These are phyloP conservation scores for Bombus soroeensis DNA, from an alignment of 1,140 invertebrate genomes.

Conservation along the genomic window DNA sequence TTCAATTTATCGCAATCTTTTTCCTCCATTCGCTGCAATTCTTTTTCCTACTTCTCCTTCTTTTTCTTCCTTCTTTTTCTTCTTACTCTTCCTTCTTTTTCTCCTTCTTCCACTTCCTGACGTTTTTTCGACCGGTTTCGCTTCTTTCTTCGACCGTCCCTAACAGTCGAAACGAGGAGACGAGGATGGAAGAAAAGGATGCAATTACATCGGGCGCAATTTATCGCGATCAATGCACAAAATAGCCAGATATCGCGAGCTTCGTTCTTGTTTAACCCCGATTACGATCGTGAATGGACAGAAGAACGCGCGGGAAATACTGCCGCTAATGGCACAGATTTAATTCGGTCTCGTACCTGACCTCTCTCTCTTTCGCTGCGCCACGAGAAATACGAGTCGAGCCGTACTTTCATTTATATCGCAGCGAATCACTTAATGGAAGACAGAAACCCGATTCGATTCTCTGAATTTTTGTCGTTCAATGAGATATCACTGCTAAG, in stretches of 20 bases:
- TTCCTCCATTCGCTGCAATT: neutral
- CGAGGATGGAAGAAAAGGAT: neutral
- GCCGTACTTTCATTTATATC: slow-evolving; percentile 33
- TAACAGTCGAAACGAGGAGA: neutral
- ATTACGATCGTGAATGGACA: slow-evolving; percentile 46
- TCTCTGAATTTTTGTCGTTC: neutral
- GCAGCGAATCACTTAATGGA: slow-evolving; percentile 26
- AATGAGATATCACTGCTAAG: neutral
- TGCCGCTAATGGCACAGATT: slow-evolving; percentile 44
- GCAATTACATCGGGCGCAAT: slow-evolving; percentile 50
- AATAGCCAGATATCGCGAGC: slow-evolving; percentile 47
- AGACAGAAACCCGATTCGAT: neutral
- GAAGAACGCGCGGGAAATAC: slow-evolving; percentile 41
- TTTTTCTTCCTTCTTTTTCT: neutral
- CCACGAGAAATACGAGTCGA: neutral
- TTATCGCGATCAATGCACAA: slow-evolving; percentile 59
- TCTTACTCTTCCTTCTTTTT: neutral
- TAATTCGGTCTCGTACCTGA: slow-evolving; percentile 39
- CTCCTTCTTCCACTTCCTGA: too few relatives aligned
- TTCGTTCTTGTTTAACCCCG: slow-evolving; percentile 47
- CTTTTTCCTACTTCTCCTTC: neutral
- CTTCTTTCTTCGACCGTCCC: neutral
- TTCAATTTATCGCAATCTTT: slow-evolving; percentile 33
- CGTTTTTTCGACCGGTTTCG: neutral
- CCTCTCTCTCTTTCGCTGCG: neutral